Conservation (phyloP, 1,140 invertebrate genomes). For the Lepidotrigona ventralis region DNA sequence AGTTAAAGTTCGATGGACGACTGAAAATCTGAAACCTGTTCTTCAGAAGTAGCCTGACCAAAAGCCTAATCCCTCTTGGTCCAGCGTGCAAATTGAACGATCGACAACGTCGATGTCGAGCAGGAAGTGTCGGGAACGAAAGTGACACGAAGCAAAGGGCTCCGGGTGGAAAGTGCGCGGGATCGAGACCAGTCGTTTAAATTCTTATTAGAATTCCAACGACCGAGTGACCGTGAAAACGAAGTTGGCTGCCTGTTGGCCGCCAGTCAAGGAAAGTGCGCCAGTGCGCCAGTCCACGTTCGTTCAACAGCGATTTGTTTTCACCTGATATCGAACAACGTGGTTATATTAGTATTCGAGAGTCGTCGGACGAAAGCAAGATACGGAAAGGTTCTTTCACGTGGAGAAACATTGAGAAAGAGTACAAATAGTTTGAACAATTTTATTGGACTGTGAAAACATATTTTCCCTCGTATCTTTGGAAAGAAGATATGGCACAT, state of each 20-base stretch:
- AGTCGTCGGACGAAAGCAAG: conserved; percentile 52
- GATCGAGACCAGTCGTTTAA: conserved; percentile 16
- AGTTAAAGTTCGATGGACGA: too few relatives aligned
- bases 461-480: too few relatives aligned
- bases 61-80: not conserved
- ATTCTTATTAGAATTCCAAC: conserved; percentile 55
- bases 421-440: too few relatives aligned
- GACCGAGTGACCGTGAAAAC: conserved; percentile 58
- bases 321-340: conserved; percentile 33
- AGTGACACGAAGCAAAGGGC: not conserved
- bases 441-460: too few relatives aligned
- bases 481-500: too few relatives aligned
- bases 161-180: conserved; percentile 9
- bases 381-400: conserved; percentile 29
- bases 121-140: conserved; percentile 11
- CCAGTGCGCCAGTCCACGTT: not conserved
- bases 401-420: not conserved
- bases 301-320: conserved; percentile 43
- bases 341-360: conserved; percentile 51
- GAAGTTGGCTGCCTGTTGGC: conserved; percentile 43
- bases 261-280: conserved; percentile 50
- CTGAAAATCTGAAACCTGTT: not conserved
- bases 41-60: not conserved
- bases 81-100: not conserved
- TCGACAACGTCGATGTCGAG: not conserved